phyloP scores from a whole-genome alignment of 2,113 vertebrate species.

The Sturnira hondurensis region DNA sequence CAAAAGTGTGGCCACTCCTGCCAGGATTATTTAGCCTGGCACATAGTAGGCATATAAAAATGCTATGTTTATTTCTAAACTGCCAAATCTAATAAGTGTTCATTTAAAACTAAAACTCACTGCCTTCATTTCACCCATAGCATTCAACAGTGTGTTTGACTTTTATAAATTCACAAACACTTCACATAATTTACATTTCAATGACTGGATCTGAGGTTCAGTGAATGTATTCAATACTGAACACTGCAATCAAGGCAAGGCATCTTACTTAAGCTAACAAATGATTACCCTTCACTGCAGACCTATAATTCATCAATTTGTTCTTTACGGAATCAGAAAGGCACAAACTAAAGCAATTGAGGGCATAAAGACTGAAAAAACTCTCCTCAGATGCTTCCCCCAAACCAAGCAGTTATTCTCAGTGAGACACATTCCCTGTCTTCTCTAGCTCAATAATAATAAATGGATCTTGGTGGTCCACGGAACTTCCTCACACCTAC shows the following conservation, averaged over 20 bases:
- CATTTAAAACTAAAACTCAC: not conserved
- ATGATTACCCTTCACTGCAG: constrained; percentile 57
- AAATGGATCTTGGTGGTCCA: not conserved
- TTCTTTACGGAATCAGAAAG: constrained; percentile 43
- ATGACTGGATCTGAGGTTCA: not conserved
- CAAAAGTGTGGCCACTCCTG: too few species aligned
- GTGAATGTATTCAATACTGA: constrained; percentile 35
- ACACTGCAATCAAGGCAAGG: constrained; percentile 46
- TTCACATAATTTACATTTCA: constrained; percentile 58
- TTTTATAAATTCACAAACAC: constrained; percentile 55
- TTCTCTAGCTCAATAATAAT: not conserved
- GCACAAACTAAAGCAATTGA: not conserved
- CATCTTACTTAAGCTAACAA: constrained; percentile 52
- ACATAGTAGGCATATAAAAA: not conserved
- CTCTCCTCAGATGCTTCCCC: not conserved
- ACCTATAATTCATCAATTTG: constrained; percentile 66
- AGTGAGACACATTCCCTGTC: not conserved
- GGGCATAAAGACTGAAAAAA: not conserved
- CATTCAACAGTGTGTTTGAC: constrained; percentile 18
- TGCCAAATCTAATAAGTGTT: not conserved
- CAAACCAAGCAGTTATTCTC: not conserved
- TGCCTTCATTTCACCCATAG: not conserved
- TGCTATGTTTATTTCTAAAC: not conserved
- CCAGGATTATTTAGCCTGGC: not conserved
- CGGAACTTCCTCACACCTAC: not conserved